Evolutionary conservation across 2,113 vertebrate species (phyloP).

Genomic region (Butastur rufipennis): DNA sequence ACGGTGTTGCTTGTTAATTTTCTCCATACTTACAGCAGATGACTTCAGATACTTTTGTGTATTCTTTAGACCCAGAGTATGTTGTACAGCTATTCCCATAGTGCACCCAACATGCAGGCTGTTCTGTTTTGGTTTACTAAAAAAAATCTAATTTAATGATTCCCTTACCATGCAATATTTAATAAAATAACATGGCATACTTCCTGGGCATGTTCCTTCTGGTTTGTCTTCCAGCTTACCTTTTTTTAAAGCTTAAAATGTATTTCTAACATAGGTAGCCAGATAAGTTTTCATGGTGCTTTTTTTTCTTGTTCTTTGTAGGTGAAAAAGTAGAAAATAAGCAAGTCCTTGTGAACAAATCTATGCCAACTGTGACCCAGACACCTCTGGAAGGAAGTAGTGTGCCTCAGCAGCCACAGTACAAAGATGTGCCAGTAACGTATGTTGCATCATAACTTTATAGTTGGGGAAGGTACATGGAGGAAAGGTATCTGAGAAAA

Average conservation of each 20-base stretch:
- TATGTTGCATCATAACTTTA: constrained; percentile 59
- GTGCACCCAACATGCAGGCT: not conserved
- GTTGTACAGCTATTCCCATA: not conserved
- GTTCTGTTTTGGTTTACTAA: not conserved
- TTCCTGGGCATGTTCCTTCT: not conserved
- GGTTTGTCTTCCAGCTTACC: not conserved
- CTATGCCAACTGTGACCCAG: constrained; percentile 98
- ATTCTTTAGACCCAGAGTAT: not conserved
- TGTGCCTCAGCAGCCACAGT: constrained; percentile 91
- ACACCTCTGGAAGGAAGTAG: constrained; percentile 93
- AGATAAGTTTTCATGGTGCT: not conserved
- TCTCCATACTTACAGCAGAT: not conserved
- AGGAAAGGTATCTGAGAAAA: not conserved
- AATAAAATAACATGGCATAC: not conserved
- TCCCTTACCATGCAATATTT: not conserved
- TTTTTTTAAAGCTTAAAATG: not conserved
- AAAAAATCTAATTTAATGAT: not conserved
- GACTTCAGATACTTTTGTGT: not conserved
- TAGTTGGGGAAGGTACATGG: not conserved
- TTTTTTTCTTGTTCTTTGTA: constrained; percentile 45
- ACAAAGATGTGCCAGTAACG: constrained; percentile 94
- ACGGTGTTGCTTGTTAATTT: not conserved
- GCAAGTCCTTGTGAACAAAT: constrained; percentile 96
- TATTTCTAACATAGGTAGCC: not conserved
- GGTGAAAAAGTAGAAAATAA: constrained; percentile 98